Evolutionary conservation across 37 sponge, comb jelly and placozoan genomes (phyloP).

Genomic region (Petrosia ficiformis): DNA sequence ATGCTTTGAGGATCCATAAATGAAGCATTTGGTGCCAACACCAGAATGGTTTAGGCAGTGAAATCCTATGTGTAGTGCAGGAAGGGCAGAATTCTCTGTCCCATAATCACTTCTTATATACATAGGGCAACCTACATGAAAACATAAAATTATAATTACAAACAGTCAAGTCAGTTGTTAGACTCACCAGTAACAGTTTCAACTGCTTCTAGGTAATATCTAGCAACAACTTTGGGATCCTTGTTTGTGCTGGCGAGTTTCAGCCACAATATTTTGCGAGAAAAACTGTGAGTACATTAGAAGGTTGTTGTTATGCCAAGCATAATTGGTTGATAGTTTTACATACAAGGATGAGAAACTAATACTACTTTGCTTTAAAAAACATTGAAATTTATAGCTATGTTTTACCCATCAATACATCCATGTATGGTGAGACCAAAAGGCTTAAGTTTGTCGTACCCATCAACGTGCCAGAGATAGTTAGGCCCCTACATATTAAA

Average conservation of each 20-base stretch:
- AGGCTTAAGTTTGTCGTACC: slow-evolving; percentile 18
- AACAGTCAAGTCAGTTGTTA: background rate
- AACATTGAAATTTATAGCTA: background rate
- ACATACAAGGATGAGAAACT: too few species aligned
- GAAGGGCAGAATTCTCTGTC: slow-evolving; percentile 33
- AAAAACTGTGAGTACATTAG: background rate
- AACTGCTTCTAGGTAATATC: slow-evolving; percentile 33
- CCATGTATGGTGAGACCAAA: slow-evolving; percentile 20
- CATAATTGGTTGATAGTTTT: too few species aligned
- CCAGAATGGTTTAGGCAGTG: slow-evolving; percentile 8
- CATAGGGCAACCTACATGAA: slow-evolving; percentile 42
- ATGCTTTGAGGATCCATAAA: slow-evolving; percentile 37
- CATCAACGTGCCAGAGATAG: slow-evolving; percentile 24
- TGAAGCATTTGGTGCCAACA: slow-evolving; percentile 35
- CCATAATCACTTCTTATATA: slow-evolving; percentile 39
- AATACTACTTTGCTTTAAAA: too few species aligned
- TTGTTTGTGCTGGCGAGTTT: slow-evolving; percentile 29
- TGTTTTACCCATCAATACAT: slow-evolving; percentile 15
- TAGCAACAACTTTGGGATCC: slow-evolving; percentile 23
- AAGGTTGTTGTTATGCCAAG: too few species aligned
- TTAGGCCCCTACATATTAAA: slow-evolving; percentile 20
- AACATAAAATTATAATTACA: background rate
- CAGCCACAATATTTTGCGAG: slow-evolving; percentile 39
- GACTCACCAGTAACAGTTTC: slow-evolving; percentile 11
- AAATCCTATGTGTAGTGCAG: slow-evolving; percentile 25